Evolutionary conservation across 2,888 invertebrate species (phyloP).

Genomic region (Drosophila maculinotata): DNA sequence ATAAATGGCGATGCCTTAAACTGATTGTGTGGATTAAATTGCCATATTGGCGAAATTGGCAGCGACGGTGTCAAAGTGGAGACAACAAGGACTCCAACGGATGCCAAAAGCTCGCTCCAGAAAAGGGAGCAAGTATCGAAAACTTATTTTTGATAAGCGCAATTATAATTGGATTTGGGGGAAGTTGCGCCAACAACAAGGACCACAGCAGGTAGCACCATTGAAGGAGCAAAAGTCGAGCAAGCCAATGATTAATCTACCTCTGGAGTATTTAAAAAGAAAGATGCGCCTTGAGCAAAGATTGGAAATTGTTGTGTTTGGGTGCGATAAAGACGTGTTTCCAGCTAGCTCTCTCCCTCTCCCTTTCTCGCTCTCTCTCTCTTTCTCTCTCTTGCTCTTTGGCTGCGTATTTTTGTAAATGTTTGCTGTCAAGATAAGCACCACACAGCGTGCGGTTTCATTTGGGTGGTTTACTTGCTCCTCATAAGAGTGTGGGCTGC

Average conservation of each 20-base stretch:
- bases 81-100: slow-evolving; percentile 31
- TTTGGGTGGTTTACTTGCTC: slow-evolving; percentile 18
- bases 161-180: slow-evolving; percentile 78
- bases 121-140: slow-evolving; percentile 67
- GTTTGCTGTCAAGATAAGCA: slow-evolving; percentile 80
- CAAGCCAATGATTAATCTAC: slow-evolving; percentile 75
- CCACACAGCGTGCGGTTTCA: slow-evolving; percentile 71
- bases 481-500: slow-evolving; percentile 2
- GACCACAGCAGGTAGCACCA: slow-evolving; percentile 50
- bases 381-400: slow-evolving; percentile 9
- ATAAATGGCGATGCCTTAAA: slow-evolving; percentile 80
- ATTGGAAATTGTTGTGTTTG: slow-evolving; percentile 72
- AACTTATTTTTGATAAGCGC: slow-evolving; percentile 81
- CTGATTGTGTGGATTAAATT: slow-evolving; percentile 80
- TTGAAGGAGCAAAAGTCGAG: slow-evolving; percentile 37
- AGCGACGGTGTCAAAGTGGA: slow-evolving; percentile 54
- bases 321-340: slow-evolving; percentile 73
- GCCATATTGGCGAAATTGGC: slow-evolving; percentile 80
- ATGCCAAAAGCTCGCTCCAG: slow-evolving; percentile 20
- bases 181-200: slow-evolving; percentile 57
- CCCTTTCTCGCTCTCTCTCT: slow-evolving; percentile 1
- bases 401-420: slow-evolving; percentile 68
- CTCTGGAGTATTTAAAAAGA: slow-evolving; percentile 78
- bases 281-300: slow-evolving; percentile 36
- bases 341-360: background rate